Conservation (phyloP, 1,140 invertebrate genomes). For the Drosophila bipectinata region DNA sequence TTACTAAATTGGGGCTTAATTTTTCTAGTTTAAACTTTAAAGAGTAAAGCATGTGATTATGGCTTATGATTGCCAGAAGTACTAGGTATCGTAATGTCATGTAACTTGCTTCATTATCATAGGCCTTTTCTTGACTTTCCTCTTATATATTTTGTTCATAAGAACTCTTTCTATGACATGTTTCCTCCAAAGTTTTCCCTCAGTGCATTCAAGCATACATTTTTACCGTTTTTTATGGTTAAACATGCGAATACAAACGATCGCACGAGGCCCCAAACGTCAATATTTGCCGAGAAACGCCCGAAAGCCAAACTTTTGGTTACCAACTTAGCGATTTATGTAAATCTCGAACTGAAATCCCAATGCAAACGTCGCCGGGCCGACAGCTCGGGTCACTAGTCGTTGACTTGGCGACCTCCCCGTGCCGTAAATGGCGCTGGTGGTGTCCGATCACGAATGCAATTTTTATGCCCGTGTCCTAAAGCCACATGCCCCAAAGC, state of each 20-base stretch:
- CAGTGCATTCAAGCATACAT: slow-evolving; percentile 25
- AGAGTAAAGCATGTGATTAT: too few species aligned
- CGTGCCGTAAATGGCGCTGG: slow-evolving; percentile 63
- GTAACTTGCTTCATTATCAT: too few species aligned
- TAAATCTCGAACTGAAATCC: slow-evolving; percentile 51
- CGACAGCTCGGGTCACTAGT: slow-evolving; percentile 31
- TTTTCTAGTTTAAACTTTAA: too few species aligned
- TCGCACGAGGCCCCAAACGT: slow-evolving; percentile 17
- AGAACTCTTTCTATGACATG: neutral
- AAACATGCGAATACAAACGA: slow-evolving; percentile 39
- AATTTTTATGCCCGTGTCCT: slow-evolving; percentile 29
- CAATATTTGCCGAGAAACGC: slow-evolving; percentile 66
- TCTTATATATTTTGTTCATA: neutral
- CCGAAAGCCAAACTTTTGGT: slow-evolving; percentile 43
- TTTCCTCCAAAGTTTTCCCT: neutral
- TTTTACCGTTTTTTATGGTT: slow-evolving; percentile 53
- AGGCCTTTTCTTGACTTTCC: too few species aligned
- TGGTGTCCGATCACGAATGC: slow-evolving; percentile 66
- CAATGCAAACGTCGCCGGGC: slow-evolving; percentile 43
- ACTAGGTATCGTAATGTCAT: too few species aligned
- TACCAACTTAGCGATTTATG: slow-evolving; percentile 65
- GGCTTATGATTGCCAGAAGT: too few species aligned
- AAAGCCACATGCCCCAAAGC: neutral
- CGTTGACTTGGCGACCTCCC: slow-evolving; percentile 58
- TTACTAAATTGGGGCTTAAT: too few species aligned